phyloP scores from a whole-genome alignment of 1,140 invertebrate species.

The Capitella teleta region DNA sequence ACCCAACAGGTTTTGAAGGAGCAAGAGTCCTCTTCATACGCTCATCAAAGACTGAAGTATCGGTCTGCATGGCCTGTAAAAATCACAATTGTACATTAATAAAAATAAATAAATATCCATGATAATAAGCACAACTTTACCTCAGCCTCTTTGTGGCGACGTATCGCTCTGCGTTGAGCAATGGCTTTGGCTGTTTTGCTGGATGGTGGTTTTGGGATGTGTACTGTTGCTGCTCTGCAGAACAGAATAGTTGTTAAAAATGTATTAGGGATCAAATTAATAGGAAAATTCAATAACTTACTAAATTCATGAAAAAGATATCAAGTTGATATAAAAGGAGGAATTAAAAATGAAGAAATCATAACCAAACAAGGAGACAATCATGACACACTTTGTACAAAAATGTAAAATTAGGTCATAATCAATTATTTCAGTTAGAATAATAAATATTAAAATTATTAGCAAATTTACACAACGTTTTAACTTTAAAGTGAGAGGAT shows the following conservation, averaged over 20 bases:
- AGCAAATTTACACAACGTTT: too few species aligned
- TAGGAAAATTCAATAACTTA: too few species aligned
- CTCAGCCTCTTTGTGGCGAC: slow-evolving; percentile 23
- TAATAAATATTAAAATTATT: too few species aligned
- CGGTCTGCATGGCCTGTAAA: slow-evolving; percentile 9
- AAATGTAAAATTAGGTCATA: too few species aligned
- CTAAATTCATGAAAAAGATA: too few species aligned
- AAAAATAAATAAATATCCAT: neutral
- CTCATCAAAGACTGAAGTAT: slow-evolving; percentile 33
- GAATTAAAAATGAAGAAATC: too few species aligned
- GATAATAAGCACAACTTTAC: slow-evolving; percentile 16
- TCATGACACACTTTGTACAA: too few species aligned
- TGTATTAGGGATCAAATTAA: too few species aligned
- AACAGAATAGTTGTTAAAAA: neutral
- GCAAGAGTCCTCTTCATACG: slow-evolving; percentile 30
- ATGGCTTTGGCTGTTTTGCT: slow-evolving; percentile 26
- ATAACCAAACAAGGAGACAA: too few species aligned
- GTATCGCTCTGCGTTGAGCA: slow-evolving; percentile 16
- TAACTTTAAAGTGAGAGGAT: too few species aligned
- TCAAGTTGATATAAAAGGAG: too few species aligned
- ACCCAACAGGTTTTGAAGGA: slow-evolving; percentile 20
- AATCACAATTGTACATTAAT: slow-evolving; percentile 4
- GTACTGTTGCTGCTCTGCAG: slow-evolving; percentile 35
- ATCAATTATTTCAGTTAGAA: too few species aligned
- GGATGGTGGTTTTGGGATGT: slow-evolving; percentile 37